Evolutionary conservation across 64 coral and sea anemone species (phyloP).

Genomic region (Catalaphyllia jardinei): DNA sequence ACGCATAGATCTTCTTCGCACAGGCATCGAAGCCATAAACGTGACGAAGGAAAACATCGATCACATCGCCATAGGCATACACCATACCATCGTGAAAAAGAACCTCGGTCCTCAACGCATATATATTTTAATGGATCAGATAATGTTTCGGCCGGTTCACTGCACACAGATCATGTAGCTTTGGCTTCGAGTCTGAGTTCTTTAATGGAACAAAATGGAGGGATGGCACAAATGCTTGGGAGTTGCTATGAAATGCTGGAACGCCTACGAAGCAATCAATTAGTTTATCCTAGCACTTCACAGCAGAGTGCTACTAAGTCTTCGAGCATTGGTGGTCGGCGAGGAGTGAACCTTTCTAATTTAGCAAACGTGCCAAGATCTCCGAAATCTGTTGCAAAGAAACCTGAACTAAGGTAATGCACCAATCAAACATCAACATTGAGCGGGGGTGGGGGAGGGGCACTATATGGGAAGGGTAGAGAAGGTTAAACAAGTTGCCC

Average conservation of each 20-base stretch:
- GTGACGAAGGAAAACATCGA: neutral
- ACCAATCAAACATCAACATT: no score
- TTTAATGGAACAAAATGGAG: neutral
- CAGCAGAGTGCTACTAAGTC: neutral
- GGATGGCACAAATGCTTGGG: neutral
- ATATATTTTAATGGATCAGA: constrained; percentile 15
- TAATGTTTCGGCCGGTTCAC: constrained; percentile 3
- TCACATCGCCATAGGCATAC: neutral
- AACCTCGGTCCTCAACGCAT: constrained; percentile 6
- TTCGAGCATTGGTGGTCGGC: neutral
- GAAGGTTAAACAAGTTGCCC: no score
- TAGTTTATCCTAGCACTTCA: neutral
- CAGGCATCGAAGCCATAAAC: neutral
- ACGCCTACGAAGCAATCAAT: neutral
- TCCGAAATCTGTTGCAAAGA: neutral
- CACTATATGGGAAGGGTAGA: no score
- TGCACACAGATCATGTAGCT: constrained; percentile 18
- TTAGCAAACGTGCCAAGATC: neutral
- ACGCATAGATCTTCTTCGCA: neutral
- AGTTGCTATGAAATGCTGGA: neutral
- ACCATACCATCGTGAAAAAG: neutral
- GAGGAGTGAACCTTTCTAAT: constrained; percentile 6
- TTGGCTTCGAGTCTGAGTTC: constrained; percentile 20
- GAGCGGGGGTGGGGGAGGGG: no score
- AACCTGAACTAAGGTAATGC: neutral